phyloP scores from a whole-genome alignment of 1,140 invertebrate genomes.

The Drosophila nasuta region DNA sequence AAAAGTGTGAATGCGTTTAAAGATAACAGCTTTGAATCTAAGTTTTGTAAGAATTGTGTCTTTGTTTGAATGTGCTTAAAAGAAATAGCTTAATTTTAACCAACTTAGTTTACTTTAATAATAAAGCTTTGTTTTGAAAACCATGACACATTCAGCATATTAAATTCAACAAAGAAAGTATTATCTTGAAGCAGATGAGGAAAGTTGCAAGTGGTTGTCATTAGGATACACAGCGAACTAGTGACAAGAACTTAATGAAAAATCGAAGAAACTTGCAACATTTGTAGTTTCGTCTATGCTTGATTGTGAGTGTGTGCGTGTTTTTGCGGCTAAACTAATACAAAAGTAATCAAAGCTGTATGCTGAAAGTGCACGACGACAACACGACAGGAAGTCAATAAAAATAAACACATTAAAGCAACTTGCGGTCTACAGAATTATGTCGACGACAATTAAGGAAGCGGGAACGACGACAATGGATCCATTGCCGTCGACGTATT shows the following conservation, averaged over 20 bases:
- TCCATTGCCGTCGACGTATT: not conserved
- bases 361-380: slow-evolving; percentile 33
- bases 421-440: slow-evolving; percentile 72
- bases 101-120: too few species aligned
- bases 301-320: slow-evolving; percentile 36
- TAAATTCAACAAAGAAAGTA: not conserved
- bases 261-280: slow-evolving; percentile 45
- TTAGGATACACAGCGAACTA: slow-evolving; percentile 6
- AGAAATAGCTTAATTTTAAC: too few species aligned
- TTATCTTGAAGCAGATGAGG: slow-evolving; percentile 4
- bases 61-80: too few species aligned
- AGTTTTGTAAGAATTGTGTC: too few species aligned
- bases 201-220: slow-evolving; percentile 36
- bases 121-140: too few species aligned
- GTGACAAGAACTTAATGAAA: slow-evolving; percentile 49
- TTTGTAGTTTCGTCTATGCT: slow-evolving; percentile 10
- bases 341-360: slow-evolving; percentile 70
- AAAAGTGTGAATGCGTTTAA: too few species aligned
- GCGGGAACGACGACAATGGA: slow-evolving; percentile 45
- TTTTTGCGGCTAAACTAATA: slow-evolving; percentile 48
- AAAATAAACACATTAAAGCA: slow-evolving; percentile 78
- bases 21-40: too few species aligned
- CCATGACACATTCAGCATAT: too few species aligned
- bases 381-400: slow-evolving; percentile 77
- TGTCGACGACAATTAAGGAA: slow-evolving; percentile 49